Conservation (phyloP, 2,113 vertebrate species). For the Phoenicopterus ruber region DNA sequence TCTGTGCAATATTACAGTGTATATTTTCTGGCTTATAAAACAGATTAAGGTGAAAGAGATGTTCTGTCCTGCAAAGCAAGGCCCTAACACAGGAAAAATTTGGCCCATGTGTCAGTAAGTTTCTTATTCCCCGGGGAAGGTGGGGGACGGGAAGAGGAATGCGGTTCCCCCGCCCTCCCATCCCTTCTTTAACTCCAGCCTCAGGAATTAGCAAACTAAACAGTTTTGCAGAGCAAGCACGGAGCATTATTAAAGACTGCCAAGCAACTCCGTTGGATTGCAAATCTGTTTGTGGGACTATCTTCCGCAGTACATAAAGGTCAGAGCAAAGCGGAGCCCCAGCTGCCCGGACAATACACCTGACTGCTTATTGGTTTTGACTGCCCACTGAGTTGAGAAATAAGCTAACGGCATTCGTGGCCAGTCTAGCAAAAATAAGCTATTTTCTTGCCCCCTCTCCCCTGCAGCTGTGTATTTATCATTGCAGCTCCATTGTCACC, state of each 20-base stretch:
- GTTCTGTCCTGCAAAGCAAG: background rate
- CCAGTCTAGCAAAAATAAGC: slow-evolving; percentile 53
- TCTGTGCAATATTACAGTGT: background rate
- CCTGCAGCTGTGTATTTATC: slow-evolving; percentile 24
- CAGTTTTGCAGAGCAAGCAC: slow-evolving; percentile 55
- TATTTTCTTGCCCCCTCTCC: background rate
- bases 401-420: background rate
- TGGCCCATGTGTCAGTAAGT: background rate
- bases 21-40: background rate
- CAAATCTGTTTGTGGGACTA: slow-evolving; percentile 7
- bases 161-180: background rate
- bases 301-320: slow-evolving; percentile 1
- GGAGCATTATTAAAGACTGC: slow-evolving; percentile 53
- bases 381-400: slow-evolving; percentile 57
- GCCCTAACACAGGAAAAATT: background rate
- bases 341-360: slow-evolving; percentile 55
- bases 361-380: slow-evolving; percentile 62
- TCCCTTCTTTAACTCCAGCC: slow-evolving; percentile 20
- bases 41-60: background rate
- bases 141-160: slow-evolving; percentile 1
- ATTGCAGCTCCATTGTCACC: background rate
- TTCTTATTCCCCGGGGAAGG: background rate
- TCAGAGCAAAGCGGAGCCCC: slow-evolving; percentile 29
- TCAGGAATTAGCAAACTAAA: slow-evolving; percentile 65
- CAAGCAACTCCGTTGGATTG: slow-evolving; percentile 35